Evolutionary conservation across 2,888 invertebrate species (phyloP).

Genomic region (Chalcis sispes): DNA sequence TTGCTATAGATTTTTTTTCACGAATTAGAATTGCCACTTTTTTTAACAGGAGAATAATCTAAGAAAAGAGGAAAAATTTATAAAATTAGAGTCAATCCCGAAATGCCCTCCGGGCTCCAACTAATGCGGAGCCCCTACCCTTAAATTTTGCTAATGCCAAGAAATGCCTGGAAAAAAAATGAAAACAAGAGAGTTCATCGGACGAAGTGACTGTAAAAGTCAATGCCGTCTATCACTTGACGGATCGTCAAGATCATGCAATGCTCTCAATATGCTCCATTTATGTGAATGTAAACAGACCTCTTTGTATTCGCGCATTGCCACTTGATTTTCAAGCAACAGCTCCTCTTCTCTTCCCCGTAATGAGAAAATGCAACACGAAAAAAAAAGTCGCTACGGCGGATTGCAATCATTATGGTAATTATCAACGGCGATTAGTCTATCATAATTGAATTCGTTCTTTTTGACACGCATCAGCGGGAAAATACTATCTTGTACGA

Average conservation of each 20-base stretch:
- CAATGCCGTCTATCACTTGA: background rate
- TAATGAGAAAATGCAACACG: background rate
- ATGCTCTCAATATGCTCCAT: conserved; percentile 1
- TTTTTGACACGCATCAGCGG: conserved; percentile 21
- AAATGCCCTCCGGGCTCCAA: conserved; percentile 66
- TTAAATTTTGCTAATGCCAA: conserved; percentile 7
- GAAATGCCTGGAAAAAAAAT: background rate
- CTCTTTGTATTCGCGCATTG: no score
- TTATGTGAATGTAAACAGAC: background rate
- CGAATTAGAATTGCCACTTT: background rate
- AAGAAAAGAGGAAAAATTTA: background rate
- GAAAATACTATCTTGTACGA: conserved; percentile 29
- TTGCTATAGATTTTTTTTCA: background rate
- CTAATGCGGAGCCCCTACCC: conserved; percentile 64
- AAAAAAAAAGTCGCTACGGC: no score
- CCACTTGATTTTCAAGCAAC: background rate
- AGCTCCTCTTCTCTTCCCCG: background rate
- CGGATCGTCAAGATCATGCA: background rate
- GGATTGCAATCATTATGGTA: no score
- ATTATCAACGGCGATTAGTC: no score
- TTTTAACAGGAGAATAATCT: conserved; percentile 5
- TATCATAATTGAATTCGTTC: background rate
- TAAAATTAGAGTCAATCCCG: conserved; percentile 33
- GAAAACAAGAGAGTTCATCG: background rate
- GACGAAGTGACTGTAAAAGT: no score